phyloP scores from a whole-genome alignment of 2,113 vertebrate species.

The Nothocercus julius region DNA sequence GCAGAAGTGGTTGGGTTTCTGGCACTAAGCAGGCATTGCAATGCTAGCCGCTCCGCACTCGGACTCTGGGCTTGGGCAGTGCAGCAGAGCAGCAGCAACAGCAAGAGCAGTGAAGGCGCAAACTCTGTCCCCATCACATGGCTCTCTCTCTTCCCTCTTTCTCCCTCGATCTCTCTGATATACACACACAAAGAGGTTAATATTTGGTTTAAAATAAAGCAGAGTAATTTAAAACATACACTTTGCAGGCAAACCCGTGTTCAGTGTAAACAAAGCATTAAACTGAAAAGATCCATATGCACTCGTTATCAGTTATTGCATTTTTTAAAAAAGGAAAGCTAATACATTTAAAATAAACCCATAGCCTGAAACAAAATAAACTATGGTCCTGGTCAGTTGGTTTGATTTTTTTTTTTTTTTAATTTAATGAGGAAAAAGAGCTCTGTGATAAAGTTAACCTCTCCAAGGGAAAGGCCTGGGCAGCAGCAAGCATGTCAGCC shows the following conservation, averaged over 20 bases:
- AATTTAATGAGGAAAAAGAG: constrained; percentile 61
- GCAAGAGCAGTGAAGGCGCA: not conserved
- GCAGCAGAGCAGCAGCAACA: not conserved
- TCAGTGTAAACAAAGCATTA: constrained; percentile 75
- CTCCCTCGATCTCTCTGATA: constrained; percentile 2
- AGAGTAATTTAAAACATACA: constrained; percentile 68
- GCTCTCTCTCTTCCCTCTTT: constrained; percentile 29
- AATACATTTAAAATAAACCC: constrained; percentile 72
- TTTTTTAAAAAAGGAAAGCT: constrained; percentile 48
- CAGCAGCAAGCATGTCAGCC: not conserved
- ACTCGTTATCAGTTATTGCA: constrained; percentile 63
- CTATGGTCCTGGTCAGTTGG: constrained; percentile 58
- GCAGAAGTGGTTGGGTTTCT: fast-evolving
- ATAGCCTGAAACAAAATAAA: constrained; percentile 64
- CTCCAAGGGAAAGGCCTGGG: constrained; percentile 14
- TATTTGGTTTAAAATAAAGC: constrained; percentile 46
- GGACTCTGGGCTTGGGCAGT: fast-evolving
- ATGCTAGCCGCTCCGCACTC: not conserved
- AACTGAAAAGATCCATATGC: constrained; percentile 72
- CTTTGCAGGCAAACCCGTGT: constrained; percentile 51
- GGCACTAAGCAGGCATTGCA: not conserved
- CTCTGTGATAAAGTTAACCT: constrained; percentile 46
- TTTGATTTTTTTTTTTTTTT: constrained; percentile 52
- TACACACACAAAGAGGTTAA: constrained; percentile 12
- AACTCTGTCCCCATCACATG: not conserved